phyloP scores from a whole-genome alignment of 2,113 vertebrate genomes.

The Macquaria australasica region DNA sequence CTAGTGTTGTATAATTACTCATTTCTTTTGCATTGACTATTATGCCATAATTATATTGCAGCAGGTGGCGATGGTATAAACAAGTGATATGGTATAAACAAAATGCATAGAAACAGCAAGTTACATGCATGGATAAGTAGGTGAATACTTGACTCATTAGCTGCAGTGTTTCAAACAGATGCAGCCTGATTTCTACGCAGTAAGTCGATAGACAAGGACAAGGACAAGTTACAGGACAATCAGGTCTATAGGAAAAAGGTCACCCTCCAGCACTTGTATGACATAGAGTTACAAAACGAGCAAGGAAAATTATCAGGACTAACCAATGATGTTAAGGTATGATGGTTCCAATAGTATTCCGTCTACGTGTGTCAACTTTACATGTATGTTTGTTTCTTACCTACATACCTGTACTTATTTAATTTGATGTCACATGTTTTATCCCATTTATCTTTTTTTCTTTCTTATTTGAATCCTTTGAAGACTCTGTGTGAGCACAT shows the following conservation, averaged over 20 bases:
- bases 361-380: background rate
- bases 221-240: background rate
- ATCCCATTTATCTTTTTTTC: background rate
- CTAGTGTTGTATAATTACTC: background rate
- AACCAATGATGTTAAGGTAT: background rate
- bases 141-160: background rate
- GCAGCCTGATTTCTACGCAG: slow-evolving; percentile 6
- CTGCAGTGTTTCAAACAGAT: slow-evolving; percentile 1
- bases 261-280: background rate
- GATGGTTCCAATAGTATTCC: background rate
- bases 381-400: background rate
- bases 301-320: background rate
- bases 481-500: background rate
- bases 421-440: background rate
- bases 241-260: background rate
- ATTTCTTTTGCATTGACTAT: background rate
- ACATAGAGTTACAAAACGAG: background rate
- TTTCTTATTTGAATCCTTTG: background rate
- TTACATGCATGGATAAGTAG: background rate
- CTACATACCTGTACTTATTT: background rate
- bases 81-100: background rate
- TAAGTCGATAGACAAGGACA: background rate
- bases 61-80: background rate
- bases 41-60: background rate
- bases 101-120: background rate